phyloP scores from a whole-genome alignment of 2,113 vertebrate species.

The Scolopax mira region DNA sequence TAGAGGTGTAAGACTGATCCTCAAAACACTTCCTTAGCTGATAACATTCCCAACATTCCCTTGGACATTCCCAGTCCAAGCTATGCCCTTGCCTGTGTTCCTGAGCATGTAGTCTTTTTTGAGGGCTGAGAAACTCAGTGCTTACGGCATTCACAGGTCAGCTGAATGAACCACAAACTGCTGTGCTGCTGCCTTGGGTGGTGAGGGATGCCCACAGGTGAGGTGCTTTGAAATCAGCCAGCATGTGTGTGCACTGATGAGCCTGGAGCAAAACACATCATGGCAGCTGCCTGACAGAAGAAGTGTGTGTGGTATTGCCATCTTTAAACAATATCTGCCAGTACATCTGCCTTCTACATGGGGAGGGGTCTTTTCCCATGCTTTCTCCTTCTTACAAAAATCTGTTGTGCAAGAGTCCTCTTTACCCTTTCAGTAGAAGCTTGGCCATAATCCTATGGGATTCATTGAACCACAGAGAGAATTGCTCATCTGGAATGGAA shows the following conservation, averaged over 20 bases:
- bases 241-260: accelerated
- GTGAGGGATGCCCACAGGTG: accelerated
- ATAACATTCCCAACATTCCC: background rate
- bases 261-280: background rate
- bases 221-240: background rate
- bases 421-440: background rate
- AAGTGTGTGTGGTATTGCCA: background rate
- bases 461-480: background rate
- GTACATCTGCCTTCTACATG: accelerated
- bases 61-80: background rate
- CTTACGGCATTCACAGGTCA: accelerated
- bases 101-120: background rate
- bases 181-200: background rate
- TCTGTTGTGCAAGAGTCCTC: background rate
- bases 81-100: background rate
- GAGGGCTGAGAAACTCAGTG: accelerated
- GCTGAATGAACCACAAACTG: accelerated
- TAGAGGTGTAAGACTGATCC: background rate
- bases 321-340: background rate
- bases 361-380: accelerated
- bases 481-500: background rate
- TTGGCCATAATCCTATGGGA: background rate
- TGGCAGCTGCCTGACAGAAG: too few relatives aligned
- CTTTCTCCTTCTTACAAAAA: background rate
- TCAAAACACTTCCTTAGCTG: background rate